Conservation (phyloP, 2,888 invertebrate species). For the Apotomis capreana region DNA sequence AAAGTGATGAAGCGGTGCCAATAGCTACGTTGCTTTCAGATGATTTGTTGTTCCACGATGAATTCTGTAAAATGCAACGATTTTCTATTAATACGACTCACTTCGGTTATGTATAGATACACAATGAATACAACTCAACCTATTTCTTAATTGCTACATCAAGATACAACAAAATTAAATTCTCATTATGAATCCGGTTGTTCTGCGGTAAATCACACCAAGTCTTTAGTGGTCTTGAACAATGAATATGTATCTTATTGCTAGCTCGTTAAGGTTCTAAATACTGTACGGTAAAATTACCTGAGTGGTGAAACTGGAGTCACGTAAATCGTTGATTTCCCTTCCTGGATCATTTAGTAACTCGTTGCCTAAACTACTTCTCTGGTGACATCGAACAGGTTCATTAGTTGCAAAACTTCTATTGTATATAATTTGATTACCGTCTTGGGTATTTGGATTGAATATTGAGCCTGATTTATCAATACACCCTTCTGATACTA, state of each 20-base stretch:
- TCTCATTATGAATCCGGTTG: slow-evolving; percentile 76
- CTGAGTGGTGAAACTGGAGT: slow-evolving; percentile 72
- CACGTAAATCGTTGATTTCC: slow-evolving; percentile 61
- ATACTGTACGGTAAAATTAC: slow-evolving; percentile 56
- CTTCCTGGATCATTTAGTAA: slow-evolving; percentile 65
- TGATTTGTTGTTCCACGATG: slow-evolving; percentile 63
- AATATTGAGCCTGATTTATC: slow-evolving; percentile 57
- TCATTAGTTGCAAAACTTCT: slow-evolving; percentile 66
- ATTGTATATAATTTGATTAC: slow-evolving; percentile 62
- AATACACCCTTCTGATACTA: slow-evolving; percentile 60
- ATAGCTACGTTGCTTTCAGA: slow-evolving; percentile 52
- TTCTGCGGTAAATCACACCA: slow-evolving; percentile 67
- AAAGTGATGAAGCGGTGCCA: slow-evolving; percentile 57
- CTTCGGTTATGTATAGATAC: slow-evolving; percentile 49
- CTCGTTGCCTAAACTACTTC: slow-evolving; percentile 59
- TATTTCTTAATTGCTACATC: slow-evolving; percentile 65
- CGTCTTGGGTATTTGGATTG: slow-evolving; percentile 53
- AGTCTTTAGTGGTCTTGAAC: slow-evolving; percentile 44
- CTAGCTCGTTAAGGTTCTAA: slow-evolving; percentile 52
- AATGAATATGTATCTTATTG: slow-evolving; percentile 43
- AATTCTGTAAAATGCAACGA: slow-evolving; percentile 56
- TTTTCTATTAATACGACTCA: slow-evolving; percentile 53
- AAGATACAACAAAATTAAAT: slow-evolving; percentile 71
- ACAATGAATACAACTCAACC: slow-evolving; percentile 62
- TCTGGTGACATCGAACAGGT: slow-evolving; percentile 64